Conservation (phyloP, 2,113 vertebrate genomes). For the Podiceps cristatus region DNA sequence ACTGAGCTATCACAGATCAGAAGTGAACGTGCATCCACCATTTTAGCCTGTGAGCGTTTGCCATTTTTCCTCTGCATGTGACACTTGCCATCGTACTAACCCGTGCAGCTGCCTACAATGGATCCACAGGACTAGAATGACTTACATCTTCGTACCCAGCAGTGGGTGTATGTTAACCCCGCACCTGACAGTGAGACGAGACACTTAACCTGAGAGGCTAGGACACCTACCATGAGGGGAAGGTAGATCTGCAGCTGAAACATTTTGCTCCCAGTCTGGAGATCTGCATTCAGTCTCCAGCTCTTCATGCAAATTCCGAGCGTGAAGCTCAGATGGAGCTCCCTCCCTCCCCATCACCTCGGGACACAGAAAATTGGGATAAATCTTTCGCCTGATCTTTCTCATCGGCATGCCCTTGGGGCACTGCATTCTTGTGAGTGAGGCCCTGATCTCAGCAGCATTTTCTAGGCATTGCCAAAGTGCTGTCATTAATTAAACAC, state of each 20-base stretch:
- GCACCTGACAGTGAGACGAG: not conserved
- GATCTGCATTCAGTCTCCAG: not conserved
- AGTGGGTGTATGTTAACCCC: not conserved
- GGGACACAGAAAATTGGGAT: not conserved
- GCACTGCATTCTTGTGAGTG: not conserved
- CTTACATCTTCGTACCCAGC: not conserved
- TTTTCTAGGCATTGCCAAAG: not conserved
- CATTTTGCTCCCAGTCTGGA: not conserved
- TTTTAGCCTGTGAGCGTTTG: not conserved
- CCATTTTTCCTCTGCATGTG: not conserved
- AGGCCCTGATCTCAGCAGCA: not conserved
- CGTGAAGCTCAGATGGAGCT: not conserved
- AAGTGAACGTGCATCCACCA: not conserved
- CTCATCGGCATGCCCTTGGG: not conserved
- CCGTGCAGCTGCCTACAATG: not conserved
- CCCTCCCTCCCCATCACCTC: not conserved
- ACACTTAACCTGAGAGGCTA: not conserved
- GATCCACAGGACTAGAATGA: not conserved
- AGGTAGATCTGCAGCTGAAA: not conserved
- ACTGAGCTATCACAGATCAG: not conserved
- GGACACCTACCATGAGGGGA: not conserved
- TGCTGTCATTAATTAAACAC: not conserved
- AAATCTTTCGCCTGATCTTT: not conserved
- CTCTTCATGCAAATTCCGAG: not conserved
- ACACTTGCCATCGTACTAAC: not conserved